These are phyloP conservation scores for Schlechtendalia chinensis DNA, from an alignment of 1,140 invertebrate genomes.

Conservation along the genomic window DNA sequence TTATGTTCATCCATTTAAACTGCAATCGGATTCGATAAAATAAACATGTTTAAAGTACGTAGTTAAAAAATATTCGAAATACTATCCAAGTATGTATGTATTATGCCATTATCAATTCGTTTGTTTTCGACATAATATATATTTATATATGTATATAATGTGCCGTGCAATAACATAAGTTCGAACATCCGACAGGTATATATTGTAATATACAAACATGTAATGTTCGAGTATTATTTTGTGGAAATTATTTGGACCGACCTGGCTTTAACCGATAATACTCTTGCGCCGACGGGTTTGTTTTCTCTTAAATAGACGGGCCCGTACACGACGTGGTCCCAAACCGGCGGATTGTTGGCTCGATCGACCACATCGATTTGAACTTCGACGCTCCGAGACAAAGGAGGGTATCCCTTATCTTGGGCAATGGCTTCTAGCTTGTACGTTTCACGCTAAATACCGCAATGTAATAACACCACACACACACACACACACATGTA, in stretches of 20 bases:
- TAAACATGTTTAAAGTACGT: no score
- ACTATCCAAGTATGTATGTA: no score
- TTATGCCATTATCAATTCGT: no score
- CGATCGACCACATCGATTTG: slow-evolving; percentile 96
- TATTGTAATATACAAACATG: no score
- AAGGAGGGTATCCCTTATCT: slow-evolving; percentile 91
- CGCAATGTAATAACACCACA: slow-evolving; percentile 1
- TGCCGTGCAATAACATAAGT: slow-evolving; percentile 17
- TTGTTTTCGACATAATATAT: no score
- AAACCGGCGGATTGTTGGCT: slow-evolving; percentile 94
- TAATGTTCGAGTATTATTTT: not conserved
- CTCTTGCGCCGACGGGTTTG: slow-evolving; percentile 91
- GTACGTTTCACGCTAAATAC: slow-evolving; percentile 87
- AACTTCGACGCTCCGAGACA: slow-evolving; percentile 91
- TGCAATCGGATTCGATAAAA: no score
- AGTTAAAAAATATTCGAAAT: no score
- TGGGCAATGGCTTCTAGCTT: slow-evolving; percentile 94
- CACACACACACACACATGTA: not conserved
- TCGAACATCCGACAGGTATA: not conserved
- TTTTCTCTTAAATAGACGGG: slow-evolving; percentile 96
- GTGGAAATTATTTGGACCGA: slow-evolving; percentile 63
- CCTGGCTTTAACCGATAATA: slow-evolving; percentile 96
- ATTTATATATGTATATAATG: not conserved
- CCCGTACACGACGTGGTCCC: slow-evolving; percentile 92
- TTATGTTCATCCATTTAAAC: no score